Conservation (phyloP, 2,888 invertebrate genomes). For the Panzeria rudis region DNA sequence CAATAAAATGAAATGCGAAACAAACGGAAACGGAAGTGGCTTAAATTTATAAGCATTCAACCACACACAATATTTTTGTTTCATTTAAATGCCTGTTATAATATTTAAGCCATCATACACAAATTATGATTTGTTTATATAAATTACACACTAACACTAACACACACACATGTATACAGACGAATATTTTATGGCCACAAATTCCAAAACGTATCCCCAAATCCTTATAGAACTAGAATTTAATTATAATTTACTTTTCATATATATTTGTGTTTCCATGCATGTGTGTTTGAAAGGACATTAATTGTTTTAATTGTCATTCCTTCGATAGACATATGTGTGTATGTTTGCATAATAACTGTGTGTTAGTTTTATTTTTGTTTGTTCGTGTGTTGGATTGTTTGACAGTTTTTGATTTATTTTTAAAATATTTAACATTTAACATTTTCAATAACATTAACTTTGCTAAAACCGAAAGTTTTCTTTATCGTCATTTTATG, state of each 20-base stretch:
- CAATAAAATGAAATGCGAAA: background rate
- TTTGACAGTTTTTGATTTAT: conserved; percentile 64
- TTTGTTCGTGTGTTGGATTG: background rate
- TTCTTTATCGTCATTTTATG: conserved; percentile 63
- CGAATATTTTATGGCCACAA: conserved; percentile 3
- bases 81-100: conserved; percentile 34
- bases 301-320: conserved; percentile 69
- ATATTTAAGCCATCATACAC: conserved; percentile 20
- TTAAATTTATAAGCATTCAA: conserved; percentile 10
- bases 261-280: background rate
- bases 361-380: too few species aligned
- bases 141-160: background rate
- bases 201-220: conserved; percentile 22
- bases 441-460: background rate
- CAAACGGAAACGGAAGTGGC: conserved; percentile 42
- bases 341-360: background rate
- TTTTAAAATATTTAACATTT: conserved; percentile 2
- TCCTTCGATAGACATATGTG: background rate
- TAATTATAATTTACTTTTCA: conserved; percentile 62
- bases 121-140: conserved; percentile 42
- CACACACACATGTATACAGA: background rate
- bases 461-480: conserved; percentile 2
- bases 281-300: conserved; percentile 31
- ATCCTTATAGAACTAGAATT: conserved; percentile 66
- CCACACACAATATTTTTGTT: conserved; percentile 32